Base-by-base conservation (phyloP, 35 echinoderm and acorn worm genomes). In the Hemicentrotus pulcherrimus region DNA sequence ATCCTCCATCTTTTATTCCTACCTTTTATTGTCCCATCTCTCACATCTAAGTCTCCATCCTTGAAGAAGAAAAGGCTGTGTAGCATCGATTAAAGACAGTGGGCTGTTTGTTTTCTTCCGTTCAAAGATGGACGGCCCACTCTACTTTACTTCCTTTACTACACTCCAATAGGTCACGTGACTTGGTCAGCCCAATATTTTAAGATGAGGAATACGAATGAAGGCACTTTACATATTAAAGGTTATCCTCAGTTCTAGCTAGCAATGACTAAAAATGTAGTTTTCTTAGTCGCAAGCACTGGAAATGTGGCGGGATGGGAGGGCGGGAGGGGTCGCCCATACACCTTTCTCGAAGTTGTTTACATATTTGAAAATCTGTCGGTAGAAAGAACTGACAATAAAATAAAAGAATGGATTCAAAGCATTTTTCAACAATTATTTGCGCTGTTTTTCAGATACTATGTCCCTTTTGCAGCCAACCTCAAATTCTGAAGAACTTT, bases 51-150 rank as follows among this genome's bases (percentile, higher is more conserved):
- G 10, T 55, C 50, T 55, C 50, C 50, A 78, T 78, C 65, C 65
- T 78, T 78, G 19, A 28, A 28, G 65, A 78, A 78, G 52, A 59
- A 78, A 0, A 78, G 65, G 6, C 28, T 78, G 19, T 78, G 65
- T 78, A 78, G 19, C 65, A 78, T 78, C 65, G 19, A 78, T 78
- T 78, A 78, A 78, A 78, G 65, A 78, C 65, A 55, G 65, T 28
- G 24, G 65, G 65, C 28, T 78, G 65, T 28, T 78, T 78, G 65
- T 78, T 78, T 78, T 78, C 65, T 78, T 78, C 65, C 65, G 22
- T 78, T 78, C 65, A 78, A 78, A 78, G 65, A 78, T 78, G 65
- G 65, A 78, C 65, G 65, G 65, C 5, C 65, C 65, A 78, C 65
- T 78, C 65, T 78, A 78, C 28, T 78, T 16, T n/a, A 78, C 65